A percentile compares a stretch with the other conserved stretches of the same genome.
phyloP scores from a whole-genome alignment of 1,140 invertebrate species.

The Saccostrea glomerata region DNA sequence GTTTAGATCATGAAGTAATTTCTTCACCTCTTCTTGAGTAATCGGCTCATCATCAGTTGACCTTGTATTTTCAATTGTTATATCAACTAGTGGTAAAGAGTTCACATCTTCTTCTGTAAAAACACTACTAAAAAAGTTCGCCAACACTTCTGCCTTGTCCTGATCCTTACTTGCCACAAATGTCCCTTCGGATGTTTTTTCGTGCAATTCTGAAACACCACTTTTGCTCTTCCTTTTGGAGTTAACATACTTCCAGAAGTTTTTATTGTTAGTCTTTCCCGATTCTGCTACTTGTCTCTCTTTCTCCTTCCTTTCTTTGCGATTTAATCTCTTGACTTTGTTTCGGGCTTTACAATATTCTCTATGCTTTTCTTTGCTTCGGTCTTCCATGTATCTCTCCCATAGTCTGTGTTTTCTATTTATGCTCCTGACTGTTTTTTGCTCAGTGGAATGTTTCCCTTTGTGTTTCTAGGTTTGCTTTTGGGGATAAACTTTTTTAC shows the following conservation, averaged over 20 bases:
- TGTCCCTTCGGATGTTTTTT: too few species aligned
- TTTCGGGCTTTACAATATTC: slow-evolving; percentile 42
- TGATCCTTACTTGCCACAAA: too few species aligned
- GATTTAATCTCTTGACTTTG: slow-evolving; percentile 27
- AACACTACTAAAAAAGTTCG: too few species aligned
- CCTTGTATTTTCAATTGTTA: too few species aligned
- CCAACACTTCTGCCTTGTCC: too few species aligned
- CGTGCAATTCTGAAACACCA: background rate
- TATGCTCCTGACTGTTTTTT: background rate
- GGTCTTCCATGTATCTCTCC: slow-evolving; percentile 22
- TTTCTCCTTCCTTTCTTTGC: slow-evolving; percentile 21
- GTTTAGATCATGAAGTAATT: too few species aligned
- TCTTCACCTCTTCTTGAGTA: too few species aligned
- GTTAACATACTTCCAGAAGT: slow-evolving; percentile 36
- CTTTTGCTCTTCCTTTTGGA: slow-evolving; percentile 32
- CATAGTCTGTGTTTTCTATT: slow-evolving; percentile 32
- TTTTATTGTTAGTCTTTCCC: slow-evolving; percentile 23
- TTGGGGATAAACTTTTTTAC: background rate
- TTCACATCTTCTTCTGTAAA: too few species aligned
- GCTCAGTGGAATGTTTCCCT: background rate
- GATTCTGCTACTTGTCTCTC: slow-evolving; percentile 25
- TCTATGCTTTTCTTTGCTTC: slow-evolving; percentile 31
- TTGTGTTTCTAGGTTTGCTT: background rate
- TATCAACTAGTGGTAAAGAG: too few species aligned
- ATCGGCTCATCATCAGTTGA: too few species aligned